Percentiles rank a stretch among this genome's conserved stretches.
Conservation (phyloP, 2,797 vertebrate species). For the Vipera ursinii region DNA sequence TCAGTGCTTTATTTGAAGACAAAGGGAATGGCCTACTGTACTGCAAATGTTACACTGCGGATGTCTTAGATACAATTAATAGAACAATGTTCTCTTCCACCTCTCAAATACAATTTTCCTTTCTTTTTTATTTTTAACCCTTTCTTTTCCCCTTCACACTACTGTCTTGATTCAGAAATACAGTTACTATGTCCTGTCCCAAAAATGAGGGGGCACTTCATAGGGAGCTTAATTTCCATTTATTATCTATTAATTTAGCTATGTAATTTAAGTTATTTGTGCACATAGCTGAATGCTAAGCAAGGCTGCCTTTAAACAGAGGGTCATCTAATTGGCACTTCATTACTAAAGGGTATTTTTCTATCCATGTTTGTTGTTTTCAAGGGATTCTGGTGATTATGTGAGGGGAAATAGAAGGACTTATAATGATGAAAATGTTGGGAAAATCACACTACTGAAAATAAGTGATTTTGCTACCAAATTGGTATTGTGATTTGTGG, state of each 20-base stretch:
- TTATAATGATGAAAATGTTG: not conserved
- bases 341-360: not conserved
- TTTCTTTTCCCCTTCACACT: not conserved
- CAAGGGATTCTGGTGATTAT: not conserved
- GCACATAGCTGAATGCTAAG: not conserved
- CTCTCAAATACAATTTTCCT: not conserved
- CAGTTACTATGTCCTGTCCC: not conserved
- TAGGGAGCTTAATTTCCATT: not conserved
- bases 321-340: not conserved
- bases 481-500: not conserved
- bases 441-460: not conserved
- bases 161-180: too few relatives aligned
- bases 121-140: not conserved
- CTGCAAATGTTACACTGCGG: not conserved
- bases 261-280: not conserved
- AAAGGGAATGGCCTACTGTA: not conserved
- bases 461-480: not conserved
- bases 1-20: not conserved
- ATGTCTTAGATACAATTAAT: not conserved
- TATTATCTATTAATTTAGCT: not conserved
- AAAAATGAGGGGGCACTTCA: not conserved
- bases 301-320: not conserved
- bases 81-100: too few relatives aligned
- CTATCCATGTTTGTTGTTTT: not conserved
- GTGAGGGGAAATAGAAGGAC: not conserved